Percentiles rank a stretch among this genome's conserved stretches.
Conservation (phyloP, 2,888 invertebrate species). For the Protophormia terraenovae region DNA sequence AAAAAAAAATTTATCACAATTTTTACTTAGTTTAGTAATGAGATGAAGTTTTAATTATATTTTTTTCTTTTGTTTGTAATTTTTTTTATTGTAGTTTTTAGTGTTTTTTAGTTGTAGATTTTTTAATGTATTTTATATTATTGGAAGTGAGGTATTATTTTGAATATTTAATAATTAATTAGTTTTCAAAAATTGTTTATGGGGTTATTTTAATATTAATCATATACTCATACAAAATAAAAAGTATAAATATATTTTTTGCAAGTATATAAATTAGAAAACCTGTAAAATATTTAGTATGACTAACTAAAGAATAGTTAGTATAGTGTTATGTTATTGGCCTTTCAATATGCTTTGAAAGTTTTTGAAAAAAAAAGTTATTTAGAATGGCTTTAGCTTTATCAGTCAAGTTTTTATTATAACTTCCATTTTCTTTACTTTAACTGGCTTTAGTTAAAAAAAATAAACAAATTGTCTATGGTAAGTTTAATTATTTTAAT, state of each 20-base stretch:
- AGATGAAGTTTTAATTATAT: too few relatives aligned
- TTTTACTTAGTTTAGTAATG: too few relatives aligned
- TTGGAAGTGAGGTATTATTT: too few relatives aligned
- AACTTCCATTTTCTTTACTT: neutral
- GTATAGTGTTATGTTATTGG: conserved; percentile 5
- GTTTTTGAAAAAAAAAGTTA: neutral
- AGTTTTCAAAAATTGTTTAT: neutral
- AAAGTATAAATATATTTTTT: neutral
- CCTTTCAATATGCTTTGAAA: neutral
- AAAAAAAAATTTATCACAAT: too few relatives aligned
- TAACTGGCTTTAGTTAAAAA: neutral
- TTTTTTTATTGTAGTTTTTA: too few relatives aligned
- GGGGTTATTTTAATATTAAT: neutral
- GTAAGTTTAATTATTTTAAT: too few relatives aligned
- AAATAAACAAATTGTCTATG: neutral
- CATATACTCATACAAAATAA: neutral
- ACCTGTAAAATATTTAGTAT: neutral
- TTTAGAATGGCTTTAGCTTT: neutral
- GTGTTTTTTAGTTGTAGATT: too few relatives aligned
- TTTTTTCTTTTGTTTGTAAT: too few relatives aligned
- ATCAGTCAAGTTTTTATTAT: neutral
- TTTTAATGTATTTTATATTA: too few relatives aligned
- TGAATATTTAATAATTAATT: too few relatives aligned
- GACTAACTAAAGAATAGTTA: neutral
- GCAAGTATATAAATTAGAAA: neutral